Evolutionary conservation across 1,140 invertebrate species (phyloP), one percentile per base, ranked within the genome.

Genomic region (Neodiprion lecontei): DNA sequence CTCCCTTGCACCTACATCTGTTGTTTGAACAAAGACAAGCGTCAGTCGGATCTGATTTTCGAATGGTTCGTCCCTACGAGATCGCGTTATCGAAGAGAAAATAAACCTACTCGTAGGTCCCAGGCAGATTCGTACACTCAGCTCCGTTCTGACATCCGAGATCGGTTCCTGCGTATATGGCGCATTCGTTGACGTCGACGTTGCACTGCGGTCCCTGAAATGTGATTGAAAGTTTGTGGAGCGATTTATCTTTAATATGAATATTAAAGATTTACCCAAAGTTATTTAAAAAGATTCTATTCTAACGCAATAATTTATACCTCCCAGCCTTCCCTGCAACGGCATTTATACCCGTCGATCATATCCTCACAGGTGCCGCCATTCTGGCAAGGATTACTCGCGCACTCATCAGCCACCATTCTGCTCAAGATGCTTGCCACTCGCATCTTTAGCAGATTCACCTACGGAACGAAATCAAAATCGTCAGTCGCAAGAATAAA

Each of bases 61-160:
- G 28, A 53, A 61, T 11, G 66, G 72, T 70, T 53, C 40, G 7
- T 65, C 23, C 68, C 53, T 48, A 40, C 74, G 80, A 17, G 28
- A 40, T 40, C 28, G 7, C 53, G 5, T 14, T 61, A 17, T 12
- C 0, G 5, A 12, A 61, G 9, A 61, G 53, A 61, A 61, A 61
- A 14, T 4, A 61, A 61, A 84, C 88, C 86, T 89, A 95, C 92
- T 92, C 91, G 84, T 95, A 98, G 14, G 91, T 89, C 67, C 96
- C 96, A 48, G 89, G 90, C 67, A 88, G 91, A 85, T 99, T 98
- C 8, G 92, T 86, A 82, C 97, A 98, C 7, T 92, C 95, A 0
- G 94, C 97, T 21, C 95, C 95, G 86, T 98, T 98, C 88, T 98
- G 97, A 87, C 97, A 99, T 5, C 96, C 97, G n/a, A 96, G 88